Percentiles rank a stretch among this genome's conserved stretches.
Evolutionary conservation across 2,113 vertebrate genomes (phyloP).

Genomic region (Harpagus bidentatus): DNA sequence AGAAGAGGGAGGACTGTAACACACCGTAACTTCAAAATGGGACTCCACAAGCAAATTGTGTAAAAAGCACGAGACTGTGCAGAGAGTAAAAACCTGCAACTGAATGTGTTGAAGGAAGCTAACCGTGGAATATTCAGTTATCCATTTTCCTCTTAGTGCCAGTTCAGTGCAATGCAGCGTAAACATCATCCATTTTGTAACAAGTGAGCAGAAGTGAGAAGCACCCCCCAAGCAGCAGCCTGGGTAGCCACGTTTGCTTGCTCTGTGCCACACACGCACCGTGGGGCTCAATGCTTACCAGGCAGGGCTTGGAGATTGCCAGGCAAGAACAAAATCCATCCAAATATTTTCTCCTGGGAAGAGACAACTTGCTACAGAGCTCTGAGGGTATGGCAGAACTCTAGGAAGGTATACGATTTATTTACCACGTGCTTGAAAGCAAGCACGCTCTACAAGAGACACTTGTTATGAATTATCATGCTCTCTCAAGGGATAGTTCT

Average conservation of each 20-base stretch:
- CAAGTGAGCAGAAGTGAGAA: background rate
- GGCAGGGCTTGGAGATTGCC: background rate
- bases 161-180: background rate
- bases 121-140: background rate
- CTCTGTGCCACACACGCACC: accelerated
- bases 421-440: background rate
- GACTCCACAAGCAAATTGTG: background rate
- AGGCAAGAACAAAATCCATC: background rate
- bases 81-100: background rate
- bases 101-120: background rate
- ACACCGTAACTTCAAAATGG: background rate
- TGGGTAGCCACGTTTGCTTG: background rate
- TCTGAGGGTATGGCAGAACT: background rate
- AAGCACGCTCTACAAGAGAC: background rate
- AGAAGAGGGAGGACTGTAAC: background rate
- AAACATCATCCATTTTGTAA: background rate
- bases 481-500: slow-evolving; percentile 13
- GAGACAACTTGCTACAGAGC: background rate
- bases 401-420: background rate
- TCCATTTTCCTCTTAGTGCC: background rate
- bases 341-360: background rate
- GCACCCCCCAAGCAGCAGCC: background rate
- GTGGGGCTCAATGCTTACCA: background rate
- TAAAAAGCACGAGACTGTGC: background rate
- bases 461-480: slow-evolving; percentile 28